phyloP scores from a whole-genome alignment of 2,113 vertebrate genomes.

The Arizona elegans region DNA sequence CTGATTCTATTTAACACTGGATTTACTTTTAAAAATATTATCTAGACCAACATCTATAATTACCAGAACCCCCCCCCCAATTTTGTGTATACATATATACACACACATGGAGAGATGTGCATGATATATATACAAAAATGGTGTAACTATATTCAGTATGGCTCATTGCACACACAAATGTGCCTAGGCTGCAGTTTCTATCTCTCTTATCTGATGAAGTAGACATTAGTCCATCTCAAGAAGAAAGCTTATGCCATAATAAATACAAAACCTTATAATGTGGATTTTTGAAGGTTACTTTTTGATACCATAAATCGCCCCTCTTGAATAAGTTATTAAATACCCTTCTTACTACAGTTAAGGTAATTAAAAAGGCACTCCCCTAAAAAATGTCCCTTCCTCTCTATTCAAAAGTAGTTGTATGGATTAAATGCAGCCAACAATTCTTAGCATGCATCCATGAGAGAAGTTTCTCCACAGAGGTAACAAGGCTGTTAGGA shows the following conservation, averaged over 20 bases:
- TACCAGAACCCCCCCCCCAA: neutral
- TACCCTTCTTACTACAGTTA: neutral
- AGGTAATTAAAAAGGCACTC: neutral
- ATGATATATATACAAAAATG: neutral
- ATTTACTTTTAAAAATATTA: neutral
- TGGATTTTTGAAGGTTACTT: neutral
- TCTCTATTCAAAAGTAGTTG: neutral
- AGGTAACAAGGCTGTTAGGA: neutral
- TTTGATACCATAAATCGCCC: neutral
- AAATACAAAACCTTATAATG: neutral
- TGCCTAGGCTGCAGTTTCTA: neutral
- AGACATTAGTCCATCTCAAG: neutral
- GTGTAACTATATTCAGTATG: neutral
- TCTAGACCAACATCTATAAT: neutral
- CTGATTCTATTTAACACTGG: neutral
- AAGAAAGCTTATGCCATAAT: constrained; percentile 9
- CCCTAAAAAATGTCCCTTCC: neutral
- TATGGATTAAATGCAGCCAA: neutral
- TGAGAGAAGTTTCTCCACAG: neutral
- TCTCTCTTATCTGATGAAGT: neutral
- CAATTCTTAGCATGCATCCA: neutral
- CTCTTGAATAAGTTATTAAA: neutral
- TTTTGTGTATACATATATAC: neutral
- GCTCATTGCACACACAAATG: neutral
- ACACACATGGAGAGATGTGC: neutral